Percentiles rank a stretch among this genome's conserved stretches.
phyloP scores from a whole-genome alignment of 1,140 invertebrate genomes.

The Lanistes nyassanus region DNA sequence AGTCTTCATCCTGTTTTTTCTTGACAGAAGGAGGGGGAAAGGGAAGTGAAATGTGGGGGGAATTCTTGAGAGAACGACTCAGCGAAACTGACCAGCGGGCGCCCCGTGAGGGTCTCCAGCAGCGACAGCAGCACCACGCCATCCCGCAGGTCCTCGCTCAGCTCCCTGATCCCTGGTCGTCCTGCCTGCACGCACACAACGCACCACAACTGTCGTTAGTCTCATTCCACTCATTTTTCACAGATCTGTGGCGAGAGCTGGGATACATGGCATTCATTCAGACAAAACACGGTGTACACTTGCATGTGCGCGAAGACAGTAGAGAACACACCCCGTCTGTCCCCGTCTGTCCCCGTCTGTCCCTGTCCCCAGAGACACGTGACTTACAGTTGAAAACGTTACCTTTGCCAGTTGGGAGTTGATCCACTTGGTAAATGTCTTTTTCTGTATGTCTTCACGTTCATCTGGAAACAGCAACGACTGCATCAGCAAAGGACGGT shows the following conservation, averaged over 20 bases:
- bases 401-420: conserved; percentile 78
- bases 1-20: no score
- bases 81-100: conserved; percentile 83
- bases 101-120: conserved; percentile 85
- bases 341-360: no score
- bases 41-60: no score
- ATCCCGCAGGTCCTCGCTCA: conserved; percentile 87
- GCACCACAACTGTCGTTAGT: not conserved
- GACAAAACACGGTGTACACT: no score
- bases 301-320: no score
- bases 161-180: conserved; percentile 74
- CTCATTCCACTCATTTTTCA: no score
- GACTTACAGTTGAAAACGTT: no score
- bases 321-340: no score
- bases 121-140: conserved; percentile 85
- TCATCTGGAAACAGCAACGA: conserved; percentile 70
- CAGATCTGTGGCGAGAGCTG: not conserved
- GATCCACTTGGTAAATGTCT: conserved; percentile 96
- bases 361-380: no score
- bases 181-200: conserved; percentile 41
- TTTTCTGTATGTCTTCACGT: conserved; percentile 93
- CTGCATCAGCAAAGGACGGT: no score
- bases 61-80: no score
- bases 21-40: no score
- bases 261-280: not conserved